Base-by-base conservation (phyloP, 2,888 invertebrate species). In the Prionchulus punctatus region DNA sequence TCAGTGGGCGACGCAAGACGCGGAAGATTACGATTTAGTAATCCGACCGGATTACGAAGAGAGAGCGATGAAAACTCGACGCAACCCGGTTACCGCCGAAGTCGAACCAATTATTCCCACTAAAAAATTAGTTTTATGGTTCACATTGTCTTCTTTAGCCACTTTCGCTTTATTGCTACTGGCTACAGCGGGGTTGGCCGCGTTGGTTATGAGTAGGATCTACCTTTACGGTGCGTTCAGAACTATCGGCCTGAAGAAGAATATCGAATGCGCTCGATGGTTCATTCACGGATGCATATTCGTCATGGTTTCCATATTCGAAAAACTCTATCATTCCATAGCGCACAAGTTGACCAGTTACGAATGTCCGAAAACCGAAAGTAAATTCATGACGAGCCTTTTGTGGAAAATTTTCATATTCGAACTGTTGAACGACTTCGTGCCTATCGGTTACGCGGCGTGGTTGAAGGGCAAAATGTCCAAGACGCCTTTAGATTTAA, bases 341-440 rank as follows among this genome's bases (percentile, higher is more conserved):
- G 50, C 28, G 7, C 50, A 21, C 7, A 28, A 7, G 4, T 28
- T 30, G 30, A 49, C 50, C 12, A 15, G 12, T 15, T 28, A 18
- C 15, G 50, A 49, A 28, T 49, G 50, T 28, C 50, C 50, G 4
- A 49, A 30, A 49, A 28, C 50, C 4, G 28, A 49, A 7, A 28
- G 12, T 3, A 26, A 23, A 7, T 49, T 4, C 12, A 4, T 28
- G 50, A 28, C 50, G 12, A 49, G 50, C 28, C 28, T 49, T 3
- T 28, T 49, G 30, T 49, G 50, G 50, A 49, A 49, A 28, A 15
- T 49, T 4, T 49, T 49, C 50, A 49, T 49, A 28, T 49, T 49
- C 50, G 50, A 49, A 49, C 50, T 49, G 15, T 7, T 49, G 12
- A 49, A 49, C 50, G 50, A 49, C 23, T 49, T 49, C 21, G 23